These are phyloP conservation scores for Myotis yumanensis DNA, from an alignment of 2,113 vertebrate genomes.

Conservation along the genomic window DNA sequence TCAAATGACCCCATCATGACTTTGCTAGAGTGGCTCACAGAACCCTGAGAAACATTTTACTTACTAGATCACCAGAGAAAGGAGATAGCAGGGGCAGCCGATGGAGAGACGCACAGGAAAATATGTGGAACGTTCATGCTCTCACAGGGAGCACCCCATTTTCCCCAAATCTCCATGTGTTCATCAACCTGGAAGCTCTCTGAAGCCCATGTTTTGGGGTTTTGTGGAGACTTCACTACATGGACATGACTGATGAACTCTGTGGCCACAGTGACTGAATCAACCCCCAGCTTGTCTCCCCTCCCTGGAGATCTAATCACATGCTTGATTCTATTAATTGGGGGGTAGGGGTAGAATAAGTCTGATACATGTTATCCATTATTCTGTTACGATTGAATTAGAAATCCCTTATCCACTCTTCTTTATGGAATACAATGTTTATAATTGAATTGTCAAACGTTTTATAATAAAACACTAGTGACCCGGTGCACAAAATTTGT, in stretches of 20 bases:
- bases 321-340: not conserved
- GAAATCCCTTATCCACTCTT: not conserved
- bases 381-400: not conserved
- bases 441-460: not conserved
- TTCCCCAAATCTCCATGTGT: not conserved
- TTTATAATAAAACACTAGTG: not conserved
- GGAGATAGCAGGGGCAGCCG: not conserved
- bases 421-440: not conserved
- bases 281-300: not conserved
- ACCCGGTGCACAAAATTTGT: too few relatives aligned
- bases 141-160: too few relatives aligned
- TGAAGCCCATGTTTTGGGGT: not conserved
- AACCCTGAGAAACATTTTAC: not conserved
- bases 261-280: too few relatives aligned
- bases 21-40: not conserved
- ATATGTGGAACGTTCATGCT: not conserved
- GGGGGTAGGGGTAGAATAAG: fast-evolving
- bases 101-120: not conserved
- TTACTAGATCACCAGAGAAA: not conserved
- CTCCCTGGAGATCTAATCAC: too few relatives aligned
- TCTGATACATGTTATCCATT: not conserved
- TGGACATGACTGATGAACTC: not conserved
- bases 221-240: not conserved
- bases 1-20: too few relatives aligned
- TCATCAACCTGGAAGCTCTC: not conserved